A percentile compares a stretch with the other conserved stretches of the same genome.
Conservation (phyloP, 2,888 invertebrate genomes). For the Patella depressa region DNA sequence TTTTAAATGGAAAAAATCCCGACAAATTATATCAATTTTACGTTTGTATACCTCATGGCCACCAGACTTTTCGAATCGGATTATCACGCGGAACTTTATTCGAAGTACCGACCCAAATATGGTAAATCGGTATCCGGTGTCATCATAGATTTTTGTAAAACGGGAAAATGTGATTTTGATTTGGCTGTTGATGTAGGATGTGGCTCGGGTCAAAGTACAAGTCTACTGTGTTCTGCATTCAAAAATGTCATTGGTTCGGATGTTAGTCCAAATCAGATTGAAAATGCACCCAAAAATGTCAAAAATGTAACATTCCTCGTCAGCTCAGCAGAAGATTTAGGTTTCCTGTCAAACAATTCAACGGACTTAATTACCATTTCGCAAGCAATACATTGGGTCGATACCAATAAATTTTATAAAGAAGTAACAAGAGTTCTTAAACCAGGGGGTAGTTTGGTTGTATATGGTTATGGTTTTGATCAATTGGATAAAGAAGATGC, state of each 20-base stretch:
- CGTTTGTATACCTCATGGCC: conserved; percentile 28
- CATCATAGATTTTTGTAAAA: conserved; percentile 46
- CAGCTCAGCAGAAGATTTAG: conserved; percentile 69
- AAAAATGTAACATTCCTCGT: conserved; percentile 59
- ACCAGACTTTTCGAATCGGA: conserved; percentile 44
- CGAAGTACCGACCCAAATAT: conserved; percentile 53
- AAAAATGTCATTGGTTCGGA: conserved; percentile 72
- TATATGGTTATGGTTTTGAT: conserved; percentile 53
- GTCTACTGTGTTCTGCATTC: conserved; percentile 71
- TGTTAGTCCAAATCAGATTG: conserved; percentile 71
- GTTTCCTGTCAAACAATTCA: conserved; percentile 45
- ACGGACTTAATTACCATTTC: conserved; percentile 71
- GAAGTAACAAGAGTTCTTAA: conserved; percentile 71
- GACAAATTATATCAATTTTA: too few relatives aligned
- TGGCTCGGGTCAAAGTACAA: conserved; percentile 74
- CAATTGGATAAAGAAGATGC: conserved; percentile 39
- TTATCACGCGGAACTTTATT: conserved; percentile 48
- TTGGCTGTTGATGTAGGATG: conserved; percentile 74
- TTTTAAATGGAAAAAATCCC: too few relatives aligned
- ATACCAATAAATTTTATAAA: conserved; percentile 69
- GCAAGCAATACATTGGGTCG: conserved; percentile 73
- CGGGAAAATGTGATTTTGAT: conserved; percentile 30
- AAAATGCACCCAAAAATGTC: conserved; percentile 61
- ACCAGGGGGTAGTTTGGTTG: conserved; percentile 70
- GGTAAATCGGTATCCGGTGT: conserved; percentile 42